Evolutionary conservation across 2,888 invertebrate genomes (phyloP).

Genomic region (Melikaiella ostensackeni): DNA sequence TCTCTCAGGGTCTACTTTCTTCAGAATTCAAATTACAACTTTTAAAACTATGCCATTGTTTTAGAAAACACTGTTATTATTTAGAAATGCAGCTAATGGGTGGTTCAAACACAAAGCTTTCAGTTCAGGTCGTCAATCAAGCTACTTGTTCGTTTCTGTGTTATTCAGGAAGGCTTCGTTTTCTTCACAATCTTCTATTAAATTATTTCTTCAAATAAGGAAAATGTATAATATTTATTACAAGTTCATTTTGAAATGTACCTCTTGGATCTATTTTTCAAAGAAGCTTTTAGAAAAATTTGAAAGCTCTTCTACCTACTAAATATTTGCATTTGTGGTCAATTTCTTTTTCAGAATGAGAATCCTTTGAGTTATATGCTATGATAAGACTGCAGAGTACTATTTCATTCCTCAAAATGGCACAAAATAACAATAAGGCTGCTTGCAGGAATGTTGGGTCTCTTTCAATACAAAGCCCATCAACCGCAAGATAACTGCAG

Average conservation of each 20-base stretch:
- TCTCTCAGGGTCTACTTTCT: slow-evolving; percentile 2
- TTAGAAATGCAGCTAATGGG: slow-evolving; percentile 1
- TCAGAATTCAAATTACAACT: slow-evolving; percentile 20
- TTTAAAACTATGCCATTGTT: not conserved
- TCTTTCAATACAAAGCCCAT: slow-evolving; percentile 6
- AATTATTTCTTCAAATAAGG: not conserved
- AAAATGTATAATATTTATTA: not conserved
- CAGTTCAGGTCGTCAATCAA: not conserved
- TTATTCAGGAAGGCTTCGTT: not conserved
- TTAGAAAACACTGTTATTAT: slow-evolving; percentile 21
- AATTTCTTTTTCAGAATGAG: not conserved
- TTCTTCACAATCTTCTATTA: too few relatives aligned
- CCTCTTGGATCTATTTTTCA: not conserved
- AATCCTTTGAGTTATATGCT: not conserved
- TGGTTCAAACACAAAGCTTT: not conserved
- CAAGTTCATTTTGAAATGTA: not conserved
- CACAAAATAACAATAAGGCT: not conserved
- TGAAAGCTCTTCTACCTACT: not conserved
- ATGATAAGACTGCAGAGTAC: not conserved
- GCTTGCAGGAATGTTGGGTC: not conserved
- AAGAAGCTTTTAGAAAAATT: not conserved
- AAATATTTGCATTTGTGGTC: not conserved
- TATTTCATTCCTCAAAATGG: not conserved
- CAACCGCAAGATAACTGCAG: slow-evolving; percentile 22
- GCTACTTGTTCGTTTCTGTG: not conserved